A percentile compares a stretch with the other conserved stretches of the same genome.
These are phyloP conservation scores for Dunckerocampus dactyliophorus DNA, from an alignment of 2,113 vertebrate genomes.

Conservation along the genomic window DNA sequence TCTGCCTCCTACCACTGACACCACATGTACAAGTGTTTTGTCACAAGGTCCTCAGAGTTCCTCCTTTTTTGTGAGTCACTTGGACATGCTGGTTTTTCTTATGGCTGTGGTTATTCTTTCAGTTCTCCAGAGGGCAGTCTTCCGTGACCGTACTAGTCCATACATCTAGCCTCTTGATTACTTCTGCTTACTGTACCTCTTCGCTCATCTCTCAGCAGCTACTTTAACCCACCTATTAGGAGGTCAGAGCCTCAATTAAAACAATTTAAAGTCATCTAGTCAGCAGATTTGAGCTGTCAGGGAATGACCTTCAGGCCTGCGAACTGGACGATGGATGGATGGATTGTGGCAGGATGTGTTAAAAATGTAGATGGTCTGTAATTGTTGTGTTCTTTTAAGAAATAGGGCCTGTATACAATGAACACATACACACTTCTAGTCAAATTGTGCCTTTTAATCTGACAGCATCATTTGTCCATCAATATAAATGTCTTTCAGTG, in stretches of 20 bases:
- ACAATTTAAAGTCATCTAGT: constrained; percentile 43
- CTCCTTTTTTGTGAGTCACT: constrained; percentile 12
- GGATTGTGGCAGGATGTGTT: constrained; percentile 8
- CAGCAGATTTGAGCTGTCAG: constrained; percentile 32
- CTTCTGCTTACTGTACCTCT: background rate
- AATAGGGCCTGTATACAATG: background rate
- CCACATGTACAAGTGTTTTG: constrained; percentile 4
- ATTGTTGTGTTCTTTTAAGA: constrained; percentile 1
- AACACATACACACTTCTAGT: background rate
- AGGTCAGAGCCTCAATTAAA: constrained; percentile 42
- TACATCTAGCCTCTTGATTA: constrained; percentile 3
- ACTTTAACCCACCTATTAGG: constrained; percentile 12
- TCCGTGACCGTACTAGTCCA: background rate
- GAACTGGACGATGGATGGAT: constrained; percentile 5
- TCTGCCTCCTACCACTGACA: constrained; percentile 17
- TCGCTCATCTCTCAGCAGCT: constrained; percentile 16
- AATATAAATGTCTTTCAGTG: constrained; percentile 23
- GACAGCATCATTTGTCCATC: constrained; percentile 19
- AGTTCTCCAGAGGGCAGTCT: background rate
- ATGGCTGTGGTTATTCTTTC: constrained; percentile 4
- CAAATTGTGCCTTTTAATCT: constrained; percentile 33
- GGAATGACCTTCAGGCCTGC: constrained; percentile 20
- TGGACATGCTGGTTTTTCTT: constrained; percentile 2
- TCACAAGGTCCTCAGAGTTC: constrained; percentile 11
- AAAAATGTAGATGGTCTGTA: constrained; percentile 2